Percentiles rank a stretch among this genome's conserved stretches.
Conservation (phyloP, 2,113 vertebrate species). For the Aspidoscelis tigris region DNA sequence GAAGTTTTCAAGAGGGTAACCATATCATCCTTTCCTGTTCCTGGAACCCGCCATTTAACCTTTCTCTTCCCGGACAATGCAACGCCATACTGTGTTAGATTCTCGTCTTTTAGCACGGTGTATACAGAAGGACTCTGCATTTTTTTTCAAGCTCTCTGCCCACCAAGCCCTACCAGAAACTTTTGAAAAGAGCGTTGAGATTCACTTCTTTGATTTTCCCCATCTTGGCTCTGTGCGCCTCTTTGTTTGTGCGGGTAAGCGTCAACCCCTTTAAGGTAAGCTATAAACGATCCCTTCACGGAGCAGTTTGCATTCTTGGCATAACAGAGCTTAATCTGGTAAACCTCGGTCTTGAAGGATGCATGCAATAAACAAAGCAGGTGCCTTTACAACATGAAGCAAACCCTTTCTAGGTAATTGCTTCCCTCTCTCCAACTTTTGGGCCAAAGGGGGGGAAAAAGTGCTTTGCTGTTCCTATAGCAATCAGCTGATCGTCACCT, state of each 20-base stretch:
- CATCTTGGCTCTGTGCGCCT: neutral
- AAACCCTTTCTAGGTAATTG: neutral
- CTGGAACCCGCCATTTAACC: neutral
- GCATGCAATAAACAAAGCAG: neutral
- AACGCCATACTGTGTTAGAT: neutral
- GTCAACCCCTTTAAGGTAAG: neutral
- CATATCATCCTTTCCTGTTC: neutral
- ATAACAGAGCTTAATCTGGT: neutral
- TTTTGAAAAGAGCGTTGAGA: neutral
- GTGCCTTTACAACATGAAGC: neutral
- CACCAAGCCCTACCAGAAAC: neutral
- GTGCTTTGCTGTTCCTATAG: neutral
- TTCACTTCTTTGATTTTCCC: neutral
- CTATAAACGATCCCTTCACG: no score
- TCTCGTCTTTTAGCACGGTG: neutral
- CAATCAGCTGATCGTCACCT: neutral
- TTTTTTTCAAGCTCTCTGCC: neutral
- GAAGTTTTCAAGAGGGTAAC: neutral
- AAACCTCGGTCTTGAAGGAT: neutral
- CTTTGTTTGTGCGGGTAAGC: neutral
- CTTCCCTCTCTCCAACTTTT: neutral
- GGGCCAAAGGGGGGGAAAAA: neutral
- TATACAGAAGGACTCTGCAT: neutral
- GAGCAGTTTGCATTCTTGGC: neutral
- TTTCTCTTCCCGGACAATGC: no score